A percentile compares a stretch with the other conserved stretches of the same genome.
These are phyloP conservation scores for Dipus sagitta DNA, from an alignment of 2,797 vertebrate species.

Conservation along the genomic window DNA sequence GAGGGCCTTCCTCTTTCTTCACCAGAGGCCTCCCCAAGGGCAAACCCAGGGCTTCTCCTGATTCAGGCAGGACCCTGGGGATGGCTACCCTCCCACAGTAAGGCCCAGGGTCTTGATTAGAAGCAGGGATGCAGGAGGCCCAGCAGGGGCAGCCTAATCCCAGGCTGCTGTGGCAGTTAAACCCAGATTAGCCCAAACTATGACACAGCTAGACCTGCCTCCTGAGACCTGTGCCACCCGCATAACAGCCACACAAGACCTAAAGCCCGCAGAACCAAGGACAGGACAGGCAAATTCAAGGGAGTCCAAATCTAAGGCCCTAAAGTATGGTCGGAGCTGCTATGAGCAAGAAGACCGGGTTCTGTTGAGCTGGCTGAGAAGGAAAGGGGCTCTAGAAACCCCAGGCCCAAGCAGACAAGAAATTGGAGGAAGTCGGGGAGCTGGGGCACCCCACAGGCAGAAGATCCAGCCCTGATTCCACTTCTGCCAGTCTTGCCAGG, in stretches of 20 bases:
- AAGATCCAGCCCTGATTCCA: neutral
- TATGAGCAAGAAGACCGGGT: neutral
- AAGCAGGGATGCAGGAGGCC: neutral
- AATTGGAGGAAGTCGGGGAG: neutral
- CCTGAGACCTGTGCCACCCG: too few relatives aligned
- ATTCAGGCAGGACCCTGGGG: neutral
- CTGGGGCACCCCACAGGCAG: neutral
- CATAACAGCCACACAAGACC: neutral
- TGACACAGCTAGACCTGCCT: slow-evolving; percentile 53
- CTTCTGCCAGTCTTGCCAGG: neutral
- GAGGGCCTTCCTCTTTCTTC: neutral
- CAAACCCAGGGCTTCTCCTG: slow-evolving; percentile 8
- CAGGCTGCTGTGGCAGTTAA: slow-evolving; percentile 63
- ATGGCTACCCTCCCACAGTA: neutral
- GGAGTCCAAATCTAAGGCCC: neutral
- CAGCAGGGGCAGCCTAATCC: slow-evolving; percentile 37
- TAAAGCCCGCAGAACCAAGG: neutral
- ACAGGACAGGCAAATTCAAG: neutral
- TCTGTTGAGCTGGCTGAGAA: neutral
- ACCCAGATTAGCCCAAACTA: slow-evolving; percentile 70
- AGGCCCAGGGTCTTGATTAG: neutral
- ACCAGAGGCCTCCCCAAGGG: neutral
- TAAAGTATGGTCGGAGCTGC: neutral
- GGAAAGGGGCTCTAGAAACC: neutral
- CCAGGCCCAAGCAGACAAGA: neutral